phyloP scores from a whole-genome alignment of 2,888 invertebrate species.

The Eledona agricola region DNA sequence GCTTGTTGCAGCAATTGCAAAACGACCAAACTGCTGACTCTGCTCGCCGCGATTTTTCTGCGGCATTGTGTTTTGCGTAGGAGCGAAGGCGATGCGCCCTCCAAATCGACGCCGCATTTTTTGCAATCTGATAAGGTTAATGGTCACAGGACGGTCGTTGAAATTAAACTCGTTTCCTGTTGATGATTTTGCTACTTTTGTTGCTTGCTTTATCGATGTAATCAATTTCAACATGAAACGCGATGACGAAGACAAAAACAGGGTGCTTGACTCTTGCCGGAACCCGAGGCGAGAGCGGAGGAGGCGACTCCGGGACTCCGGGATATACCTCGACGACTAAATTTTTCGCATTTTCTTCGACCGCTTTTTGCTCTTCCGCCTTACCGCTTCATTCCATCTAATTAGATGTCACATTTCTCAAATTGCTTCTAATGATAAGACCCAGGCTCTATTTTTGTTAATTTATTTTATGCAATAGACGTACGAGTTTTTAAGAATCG shows the following conservation, averaged over 20 bases:
- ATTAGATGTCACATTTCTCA: too few relatives aligned
- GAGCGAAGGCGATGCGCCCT: conserved; percentile 14
- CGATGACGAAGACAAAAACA: conserved; percentile 30
- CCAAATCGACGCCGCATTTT: conserved; percentile 7
- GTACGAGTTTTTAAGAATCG: too few relatives aligned
- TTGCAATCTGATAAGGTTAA: conserved; percentile 33
- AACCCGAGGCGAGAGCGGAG: too few relatives aligned
- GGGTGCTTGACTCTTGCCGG: conserved; percentile 30
- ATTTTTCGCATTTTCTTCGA: too few relatives aligned
- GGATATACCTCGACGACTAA: too few relatives aligned
- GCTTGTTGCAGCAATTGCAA: conserved; percentile 24
- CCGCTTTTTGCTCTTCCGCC: too few relatives aligned
- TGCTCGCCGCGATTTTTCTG: conserved; percentile 3
- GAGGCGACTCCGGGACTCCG: too few relatives aligned
- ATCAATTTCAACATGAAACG: conserved; percentile 31
- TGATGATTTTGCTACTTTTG: conserved; percentile 36
- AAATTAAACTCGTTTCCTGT: conserved; percentile 36
- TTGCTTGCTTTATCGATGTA: conserved; percentile 28
- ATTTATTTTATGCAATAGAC: too few relatives aligned
- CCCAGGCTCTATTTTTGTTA: too few relatives aligned
- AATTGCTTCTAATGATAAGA: too few relatives aligned
- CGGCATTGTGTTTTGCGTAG: conserved; percentile 9
- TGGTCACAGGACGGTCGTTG: conserved; percentile 23
- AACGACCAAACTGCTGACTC: conserved; percentile 17
- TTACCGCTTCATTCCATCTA: too few relatives aligned